Base-by-base conservation (phyloP, 2,888 invertebrate genomes). In the Pollenia angustigena region DNA sequence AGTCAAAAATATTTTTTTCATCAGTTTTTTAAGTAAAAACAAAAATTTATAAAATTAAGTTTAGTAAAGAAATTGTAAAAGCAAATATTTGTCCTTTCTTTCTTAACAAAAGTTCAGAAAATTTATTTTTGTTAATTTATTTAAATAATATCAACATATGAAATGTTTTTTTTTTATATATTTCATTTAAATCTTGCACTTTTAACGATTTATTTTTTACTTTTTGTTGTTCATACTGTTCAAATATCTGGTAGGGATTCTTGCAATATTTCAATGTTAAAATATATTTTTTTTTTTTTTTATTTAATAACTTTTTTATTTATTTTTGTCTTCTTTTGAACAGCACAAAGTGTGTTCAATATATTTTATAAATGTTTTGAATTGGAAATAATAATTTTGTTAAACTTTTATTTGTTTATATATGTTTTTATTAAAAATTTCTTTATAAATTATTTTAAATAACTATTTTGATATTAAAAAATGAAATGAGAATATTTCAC, bases 401-500 rank as follows among this genome's bases (percentile, higher is more conserved):
- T 76, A 16, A 56, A 7, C 18, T 44, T 64, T 76, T 54, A 76
- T 66, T 76, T 58, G 50, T 48, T 56, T 18, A 32, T 6, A 32
- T 32, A 32, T 66, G 68, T 18, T 48, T 68, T 78, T 18, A 18
- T 16, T 8, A 54, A 56, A 32, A 66, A 50, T 32, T 32, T 14
- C 23, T 44, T 75, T 18, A 14, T 69, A n/a, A 18, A 18, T 18
- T 46, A 58, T 52, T 64, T 75, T 52, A 32, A 32, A 32, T 42
- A 10, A 23, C 23, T 42, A 12, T 69, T 16, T 18, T 50, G 50
- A 23, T 72, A 52, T 10, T 7, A 32, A 4, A 58, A 44, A 18
- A 12, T 48, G 4, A 54, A 66, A 76, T 46, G 54, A 54, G 58
- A n/a, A 60, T 69, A 69, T 79, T 79, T 50, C 42, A 79, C 58